A percentile compares a stretch with the other conserved stretches of the same genome.
These are phyloP conservation scores for Anomalospiza imberbis DNA, from an alignment of 2,797 vertebrate species.

Conservation along the genomic window DNA sequence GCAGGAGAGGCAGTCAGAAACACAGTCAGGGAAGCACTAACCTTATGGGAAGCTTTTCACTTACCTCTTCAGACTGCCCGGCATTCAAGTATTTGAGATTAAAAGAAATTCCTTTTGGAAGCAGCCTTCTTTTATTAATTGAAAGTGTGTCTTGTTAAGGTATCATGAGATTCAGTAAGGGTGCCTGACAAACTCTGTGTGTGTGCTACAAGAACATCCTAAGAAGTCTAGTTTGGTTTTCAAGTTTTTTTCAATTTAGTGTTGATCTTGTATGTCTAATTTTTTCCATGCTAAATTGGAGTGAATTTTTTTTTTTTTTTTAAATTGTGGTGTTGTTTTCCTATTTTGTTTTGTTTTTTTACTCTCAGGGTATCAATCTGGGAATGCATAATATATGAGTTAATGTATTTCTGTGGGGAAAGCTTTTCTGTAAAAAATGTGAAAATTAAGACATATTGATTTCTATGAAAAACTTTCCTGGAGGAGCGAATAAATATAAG, in stretches of 20 bases:
- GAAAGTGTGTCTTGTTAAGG: neutral
- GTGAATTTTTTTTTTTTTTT: neutral
- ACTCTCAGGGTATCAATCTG: neutral
- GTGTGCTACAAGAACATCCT: neutral
- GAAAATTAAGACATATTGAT: neutral
- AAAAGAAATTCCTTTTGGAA: neutral
- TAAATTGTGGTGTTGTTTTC: no score
- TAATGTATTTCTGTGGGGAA: rapidly evolving
- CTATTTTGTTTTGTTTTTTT: neutral
- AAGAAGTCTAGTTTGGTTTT: neutral
- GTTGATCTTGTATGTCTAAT: neutral
- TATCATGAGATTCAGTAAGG: neutral
- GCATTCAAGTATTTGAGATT: neutral
- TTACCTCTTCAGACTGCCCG: neutral
- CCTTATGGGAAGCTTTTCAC: neutral
- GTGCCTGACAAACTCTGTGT: neutral
- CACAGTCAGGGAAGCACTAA: neutral
- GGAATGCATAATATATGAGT: neutral
- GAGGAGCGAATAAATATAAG: neutral
- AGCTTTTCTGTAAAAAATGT: neutral
- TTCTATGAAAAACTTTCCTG: neutral
- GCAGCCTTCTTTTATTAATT: neutral
- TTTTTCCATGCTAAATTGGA: neutral
- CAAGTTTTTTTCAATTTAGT: neutral
- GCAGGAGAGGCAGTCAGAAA: neutral